Percentiles rank a stretch among this genome's conserved stretches.
Conservation (phyloP, 1,140 invertebrate species). For the Ips nitidus region DNA sequence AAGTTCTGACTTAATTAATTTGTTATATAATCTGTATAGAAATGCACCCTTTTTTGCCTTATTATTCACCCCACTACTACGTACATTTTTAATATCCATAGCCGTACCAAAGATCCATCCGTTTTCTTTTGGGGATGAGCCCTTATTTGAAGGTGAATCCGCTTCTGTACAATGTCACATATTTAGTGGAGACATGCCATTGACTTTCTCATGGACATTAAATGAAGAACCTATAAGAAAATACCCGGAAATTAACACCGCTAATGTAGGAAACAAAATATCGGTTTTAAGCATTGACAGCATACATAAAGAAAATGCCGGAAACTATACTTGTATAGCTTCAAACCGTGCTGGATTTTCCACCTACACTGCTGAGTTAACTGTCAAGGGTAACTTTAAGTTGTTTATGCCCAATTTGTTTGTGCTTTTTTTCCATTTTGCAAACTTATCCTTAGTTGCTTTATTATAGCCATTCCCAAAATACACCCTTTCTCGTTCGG, state of each 20-base stretch:
- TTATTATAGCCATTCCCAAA: constrained; percentile 54
- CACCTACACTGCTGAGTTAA: constrained; percentile 35
- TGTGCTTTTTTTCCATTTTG: neutral
- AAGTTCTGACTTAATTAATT: too few species aligned
- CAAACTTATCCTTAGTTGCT: neutral
- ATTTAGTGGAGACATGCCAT: constrained; percentile 66
- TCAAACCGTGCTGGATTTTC: constrained; percentile 68
- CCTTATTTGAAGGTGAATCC: constrained; percentile 68
- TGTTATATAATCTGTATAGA: too few species aligned
- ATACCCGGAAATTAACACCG: constrained; percentile 28
- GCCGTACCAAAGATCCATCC: constrained; percentile 62
- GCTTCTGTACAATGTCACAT: constrained; percentile 72
- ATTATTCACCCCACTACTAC: too few species aligned
- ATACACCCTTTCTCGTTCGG: constrained; percentile 69
- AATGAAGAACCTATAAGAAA: constrained; percentile 55
- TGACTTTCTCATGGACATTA: constrained; percentile 67
- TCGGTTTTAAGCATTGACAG: constrained; percentile 67
- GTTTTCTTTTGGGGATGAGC: constrained; percentile 68
- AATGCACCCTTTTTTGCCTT: too few species aligned
- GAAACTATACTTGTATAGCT: constrained; percentile 66
- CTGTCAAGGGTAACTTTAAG: constrained; percentile 41
- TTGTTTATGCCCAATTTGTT: neutral
- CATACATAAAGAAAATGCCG: constrained; percentile 67
- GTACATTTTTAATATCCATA: constrained; percentile 1
- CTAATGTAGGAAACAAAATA: constrained; percentile 45